Percentiles rank a stretch among this genome's conserved stretches.
phyloP scores from a whole-genome alignment of 53 echinoderm and acorn worm genomes.

The Hippasteria phrygiana region DNA sequence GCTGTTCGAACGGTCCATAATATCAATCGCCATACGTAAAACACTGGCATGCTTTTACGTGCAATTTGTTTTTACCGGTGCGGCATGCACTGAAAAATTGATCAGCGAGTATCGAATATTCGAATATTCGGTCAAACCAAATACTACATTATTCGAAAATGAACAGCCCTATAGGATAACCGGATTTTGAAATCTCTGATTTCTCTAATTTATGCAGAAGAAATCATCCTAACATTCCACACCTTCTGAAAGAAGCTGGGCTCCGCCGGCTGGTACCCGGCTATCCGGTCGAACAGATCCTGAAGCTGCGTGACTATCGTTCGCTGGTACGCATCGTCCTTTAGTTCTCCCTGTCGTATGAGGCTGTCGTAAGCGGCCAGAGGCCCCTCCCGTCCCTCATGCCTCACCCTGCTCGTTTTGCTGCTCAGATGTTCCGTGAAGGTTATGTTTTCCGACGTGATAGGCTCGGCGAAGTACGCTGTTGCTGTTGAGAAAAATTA shows the following conservation, averaged over 20 bases:
- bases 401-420: constrained; percentile 40
- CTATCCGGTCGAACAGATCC: constrained; percentile 74
- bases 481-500: constrained; percentile 16
- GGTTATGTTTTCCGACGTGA: constrained; percentile 40
- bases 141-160: too few relatives aligned
- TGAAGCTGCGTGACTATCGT: constrained; percentile 75
- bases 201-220: neutral
- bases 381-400: constrained; percentile 59
- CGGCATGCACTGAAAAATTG: too few relatives aligned
- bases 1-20: too few relatives aligned
- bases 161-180: too few relatives aligned
- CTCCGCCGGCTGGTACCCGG: constrained; percentile 85
- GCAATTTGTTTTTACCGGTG: too few relatives aligned
- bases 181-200: neutral
- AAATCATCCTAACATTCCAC: neutral
- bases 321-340: constrained; percentile 81
- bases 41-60: too few relatives aligned
- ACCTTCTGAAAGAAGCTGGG: constrained; percentile 86
- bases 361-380: constrained; percentile 71
- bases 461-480: constrained; percentile 44
- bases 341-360: constrained; percentile 73
- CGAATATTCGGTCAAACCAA: too few relatives aligned
- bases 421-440: constrained; percentile 47
- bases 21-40: too few relatives aligned
- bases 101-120: too few relatives aligned